These are phyloP conservation scores for Siphonodentalium dalli DNA, from an alignment of 2,888 invertebrate genomes.

Conservation along the genomic window DNA sequence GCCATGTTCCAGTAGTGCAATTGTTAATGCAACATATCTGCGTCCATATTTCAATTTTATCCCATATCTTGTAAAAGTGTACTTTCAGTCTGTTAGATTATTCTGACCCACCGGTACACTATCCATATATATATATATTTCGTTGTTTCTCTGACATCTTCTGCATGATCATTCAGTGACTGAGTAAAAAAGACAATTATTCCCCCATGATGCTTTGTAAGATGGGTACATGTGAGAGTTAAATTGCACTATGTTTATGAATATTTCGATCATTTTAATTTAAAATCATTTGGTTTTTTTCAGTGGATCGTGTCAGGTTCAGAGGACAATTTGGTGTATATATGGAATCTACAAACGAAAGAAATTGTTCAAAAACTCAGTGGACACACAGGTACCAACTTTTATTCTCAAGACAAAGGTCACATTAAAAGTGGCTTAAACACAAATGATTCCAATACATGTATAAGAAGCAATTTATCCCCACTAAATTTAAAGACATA, in stretches of 20 bases:
- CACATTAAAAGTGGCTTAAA: neutral
- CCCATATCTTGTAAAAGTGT: too few species aligned
- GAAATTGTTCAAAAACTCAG: slow-evolving; percentile 98
- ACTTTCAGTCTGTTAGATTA: too few species aligned
- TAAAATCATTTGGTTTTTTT: slow-evolving; percentile 44
- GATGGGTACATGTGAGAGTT: neutral
- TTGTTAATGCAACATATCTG: too few species aligned
- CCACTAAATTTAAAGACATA: too few species aligned
- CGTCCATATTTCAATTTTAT: too few species aligned
- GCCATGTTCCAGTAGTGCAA: too few species aligned
- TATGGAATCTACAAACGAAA: slow-evolving; percentile 99
- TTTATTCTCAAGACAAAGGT: neutral
- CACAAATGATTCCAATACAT: neutral
- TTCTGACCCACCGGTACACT: too few species aligned
- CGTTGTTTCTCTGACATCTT: too few species aligned
- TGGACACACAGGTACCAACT: slow-evolving; percentile 84
- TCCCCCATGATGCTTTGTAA: too few species aligned
- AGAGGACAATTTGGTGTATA: slow-evolving; percentile 97
- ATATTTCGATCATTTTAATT: neutral
- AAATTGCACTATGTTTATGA: neutral
- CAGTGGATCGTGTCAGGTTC: slow-evolving; percentile 99
- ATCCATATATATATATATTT: too few species aligned
- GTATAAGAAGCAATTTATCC: neutral
- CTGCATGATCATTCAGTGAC: neutral
- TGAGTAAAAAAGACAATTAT: neutral